phyloP scores from a whole-genome alignment of 2,888 invertebrate species.

The Polyommatus iphigenia region DNA sequence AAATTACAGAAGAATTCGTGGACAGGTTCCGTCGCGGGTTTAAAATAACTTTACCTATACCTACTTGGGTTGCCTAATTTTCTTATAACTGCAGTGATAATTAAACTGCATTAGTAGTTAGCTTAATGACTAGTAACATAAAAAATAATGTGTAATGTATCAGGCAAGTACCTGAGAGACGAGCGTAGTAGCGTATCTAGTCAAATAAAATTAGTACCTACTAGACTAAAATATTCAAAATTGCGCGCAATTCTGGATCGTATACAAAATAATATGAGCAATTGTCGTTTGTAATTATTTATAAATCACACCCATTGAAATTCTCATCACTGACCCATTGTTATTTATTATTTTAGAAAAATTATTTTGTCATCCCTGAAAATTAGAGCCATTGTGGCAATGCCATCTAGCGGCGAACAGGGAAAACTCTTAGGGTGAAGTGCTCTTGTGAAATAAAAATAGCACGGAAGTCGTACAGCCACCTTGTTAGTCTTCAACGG shows the following conservation, averaged over 20 bases:
- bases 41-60: not conserved
- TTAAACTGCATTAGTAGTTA: not conserved
- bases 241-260: no score
- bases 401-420: conserved; percentile 7
- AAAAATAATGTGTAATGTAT: no score
- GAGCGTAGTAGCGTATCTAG: no score
- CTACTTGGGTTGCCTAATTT: not conserved
- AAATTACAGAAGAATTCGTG: conserved; percentile 18
- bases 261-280: no score
- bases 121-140: no score
- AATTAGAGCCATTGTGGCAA: not conserved
- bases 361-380: not conserved
- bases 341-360: not conserved
- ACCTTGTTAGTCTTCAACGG: not conserved
- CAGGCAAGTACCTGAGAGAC: no score
- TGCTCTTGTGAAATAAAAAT: not conserved
- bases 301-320: no score
- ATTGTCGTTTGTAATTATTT: no score
- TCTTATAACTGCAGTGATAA: not conserved
- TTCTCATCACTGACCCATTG: not conserved
- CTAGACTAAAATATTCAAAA: no score
- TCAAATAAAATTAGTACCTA: no score
- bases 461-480: not conserved
- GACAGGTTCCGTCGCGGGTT: not conserved
- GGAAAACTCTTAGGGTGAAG: not conserved